Evolutionary conservation across 2,888 invertebrate species (phyloP).

Genomic region (Exephanes ischioxanthus): DNA sequence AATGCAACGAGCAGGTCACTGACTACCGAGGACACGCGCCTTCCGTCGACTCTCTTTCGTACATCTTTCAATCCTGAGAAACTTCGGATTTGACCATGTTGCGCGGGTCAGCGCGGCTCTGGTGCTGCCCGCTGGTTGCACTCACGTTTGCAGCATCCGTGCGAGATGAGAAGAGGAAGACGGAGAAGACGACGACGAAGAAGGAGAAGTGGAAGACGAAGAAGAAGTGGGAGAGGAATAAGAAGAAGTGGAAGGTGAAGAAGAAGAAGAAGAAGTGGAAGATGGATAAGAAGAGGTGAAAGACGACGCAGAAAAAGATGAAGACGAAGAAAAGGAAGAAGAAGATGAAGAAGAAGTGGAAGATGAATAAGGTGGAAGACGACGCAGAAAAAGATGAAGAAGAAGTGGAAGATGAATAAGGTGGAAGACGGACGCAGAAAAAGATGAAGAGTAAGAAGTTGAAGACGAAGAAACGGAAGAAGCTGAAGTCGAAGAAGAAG

Average conservation of each 20-base stretch:
- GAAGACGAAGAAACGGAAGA: not conserved
- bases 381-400: not conserved
- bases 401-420: not conserved
- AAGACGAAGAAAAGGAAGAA: not conserved
- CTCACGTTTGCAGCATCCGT: slow-evolving; percentile 70
- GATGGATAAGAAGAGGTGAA: slow-evolving; percentile 29
- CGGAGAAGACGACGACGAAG: not conserved
- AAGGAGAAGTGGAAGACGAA: too few species aligned
- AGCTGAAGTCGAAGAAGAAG: too few species aligned
- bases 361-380: slow-evolving; percentile 4
- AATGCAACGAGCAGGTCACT: slow-evolving; percentile 7
- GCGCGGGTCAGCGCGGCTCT: slow-evolving; percentile 74
- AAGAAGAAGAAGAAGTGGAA: too few species aligned
- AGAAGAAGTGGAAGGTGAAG: too few species aligned
- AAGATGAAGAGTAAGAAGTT: too few species aligned
- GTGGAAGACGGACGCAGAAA: too few species aligned
- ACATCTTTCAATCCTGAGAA: slow-evolving; percentile 7
- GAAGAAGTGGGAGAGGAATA: too few species aligned
- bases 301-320: not conserved
- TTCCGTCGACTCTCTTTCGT: not conserved
- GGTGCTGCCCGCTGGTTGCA: slow-evolving; percentile 52
- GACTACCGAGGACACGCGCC: slow-evolving; percentile 4
- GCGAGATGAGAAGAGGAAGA: slow-evolving; percentile 52
- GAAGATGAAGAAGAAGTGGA: slow-evolving; percentile 15
- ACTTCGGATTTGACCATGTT: slow-evolving; percentile 62